Evolutionary conservation across 2,797 vertebrate species (phyloP).

Genomic region (Pantherophis alleghaniensis): DNA sequence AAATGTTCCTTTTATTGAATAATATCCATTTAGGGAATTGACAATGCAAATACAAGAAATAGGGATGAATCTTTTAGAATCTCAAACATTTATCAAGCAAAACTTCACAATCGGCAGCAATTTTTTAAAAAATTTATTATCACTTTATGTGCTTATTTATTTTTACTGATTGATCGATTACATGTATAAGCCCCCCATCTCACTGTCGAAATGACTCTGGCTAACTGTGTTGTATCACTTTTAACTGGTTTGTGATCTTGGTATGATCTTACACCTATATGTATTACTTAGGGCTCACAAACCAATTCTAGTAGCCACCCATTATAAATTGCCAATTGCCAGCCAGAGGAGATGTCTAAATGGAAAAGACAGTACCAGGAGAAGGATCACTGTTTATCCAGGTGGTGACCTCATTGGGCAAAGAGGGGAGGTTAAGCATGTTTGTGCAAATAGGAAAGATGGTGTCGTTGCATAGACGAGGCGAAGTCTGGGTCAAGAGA

Average conservation of each 20-base stretch:
- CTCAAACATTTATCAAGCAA: background rate
- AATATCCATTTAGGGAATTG: background rate
- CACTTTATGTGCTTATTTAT: background rate
- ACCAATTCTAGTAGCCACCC: background rate
- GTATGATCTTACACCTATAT: background rate
- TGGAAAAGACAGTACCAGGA: background rate
- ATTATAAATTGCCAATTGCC: background rate
- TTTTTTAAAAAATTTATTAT: background rate
- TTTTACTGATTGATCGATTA: background rate
- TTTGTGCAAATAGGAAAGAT: background rate
- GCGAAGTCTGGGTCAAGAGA: background rate
- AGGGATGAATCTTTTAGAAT: background rate
- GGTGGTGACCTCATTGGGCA: background rate
- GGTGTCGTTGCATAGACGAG: background rate
- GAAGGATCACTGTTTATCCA: background rate
- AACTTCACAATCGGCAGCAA: background rate
- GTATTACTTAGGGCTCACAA: background rate
- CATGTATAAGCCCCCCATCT: background rate
- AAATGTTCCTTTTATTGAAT: background rate
- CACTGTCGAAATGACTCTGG: background rate
- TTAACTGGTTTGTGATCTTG: background rate
- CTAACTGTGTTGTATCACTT: background rate
- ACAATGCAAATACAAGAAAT: background rate
- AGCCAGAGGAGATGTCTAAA: background rate
- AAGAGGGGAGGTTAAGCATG: background rate